These are phyloP conservation scores for Oncorhynchus tshawytscha DNA, from an alignment of 2,113 vertebrate species.

Conservation along the genomic window DNA sequence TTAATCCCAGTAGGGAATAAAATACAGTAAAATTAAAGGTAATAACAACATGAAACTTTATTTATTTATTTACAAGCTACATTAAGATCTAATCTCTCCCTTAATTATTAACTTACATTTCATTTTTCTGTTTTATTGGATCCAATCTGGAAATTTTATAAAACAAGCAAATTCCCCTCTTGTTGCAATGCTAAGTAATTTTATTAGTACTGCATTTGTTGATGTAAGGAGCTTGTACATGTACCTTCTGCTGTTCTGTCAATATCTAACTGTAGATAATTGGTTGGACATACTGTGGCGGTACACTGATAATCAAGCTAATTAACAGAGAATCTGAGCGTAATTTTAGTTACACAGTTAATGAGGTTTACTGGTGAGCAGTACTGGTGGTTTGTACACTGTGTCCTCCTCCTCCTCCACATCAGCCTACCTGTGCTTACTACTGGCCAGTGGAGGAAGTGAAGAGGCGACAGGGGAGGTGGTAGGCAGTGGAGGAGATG, in stretches of 20 bases:
- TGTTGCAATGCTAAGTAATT: neutral
- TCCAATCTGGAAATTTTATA: neutral
- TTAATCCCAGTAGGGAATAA: neutral
- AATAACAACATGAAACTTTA: neutral
- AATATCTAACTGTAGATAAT: neutral
- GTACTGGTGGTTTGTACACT: constrained; percentile 2
- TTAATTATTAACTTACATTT: neutral
- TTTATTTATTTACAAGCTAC: neutral
- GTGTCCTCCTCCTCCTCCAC: constrained; percentile 1
- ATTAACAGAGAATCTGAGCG: constrained; percentile 13
- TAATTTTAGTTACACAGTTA: constrained; percentile 29
- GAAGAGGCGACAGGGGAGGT: neutral
- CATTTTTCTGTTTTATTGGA: neutral
- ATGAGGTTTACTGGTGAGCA: constrained; percentile 50
- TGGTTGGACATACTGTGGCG: neutral
- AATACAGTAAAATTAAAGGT: neutral
- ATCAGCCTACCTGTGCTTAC: constrained; percentile 42
- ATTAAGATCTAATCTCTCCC: neutral
- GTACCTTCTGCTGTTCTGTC: neutral
- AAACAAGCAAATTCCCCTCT: neutral
- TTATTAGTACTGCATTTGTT: neutral
- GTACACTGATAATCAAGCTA: constrained; percentile 34
- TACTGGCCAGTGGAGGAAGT: constrained; percentile 22
- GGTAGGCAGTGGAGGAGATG: neutral
- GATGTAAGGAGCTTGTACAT: neutral